Conservation (phyloP, 2,113 vertebrate genomes). For the Barnardius zonarius region DNA sequence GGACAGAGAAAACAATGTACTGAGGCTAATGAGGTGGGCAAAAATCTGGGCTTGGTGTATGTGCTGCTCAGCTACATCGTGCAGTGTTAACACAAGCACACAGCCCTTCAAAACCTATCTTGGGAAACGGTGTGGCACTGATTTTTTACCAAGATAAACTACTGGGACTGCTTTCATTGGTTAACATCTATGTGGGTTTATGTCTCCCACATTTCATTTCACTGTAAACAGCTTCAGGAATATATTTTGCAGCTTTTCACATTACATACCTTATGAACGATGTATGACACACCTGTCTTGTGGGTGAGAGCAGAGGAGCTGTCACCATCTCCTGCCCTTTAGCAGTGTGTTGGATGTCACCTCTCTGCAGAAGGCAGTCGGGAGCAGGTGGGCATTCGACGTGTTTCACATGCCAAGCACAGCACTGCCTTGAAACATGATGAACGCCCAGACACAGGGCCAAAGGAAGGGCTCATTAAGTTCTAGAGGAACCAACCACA, state of each 20-base stretch:
- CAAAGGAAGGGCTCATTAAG: not conserved
- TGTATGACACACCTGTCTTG: too few species aligned
- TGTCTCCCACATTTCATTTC: not conserved
- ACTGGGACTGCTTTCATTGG: not conserved
- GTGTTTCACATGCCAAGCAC: not conserved
- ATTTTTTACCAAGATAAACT: not conserved
- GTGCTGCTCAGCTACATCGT: not conserved
- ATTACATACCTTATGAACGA: not conserved
- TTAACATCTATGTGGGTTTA: not conserved
- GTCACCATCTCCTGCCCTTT: rapidly evolving
- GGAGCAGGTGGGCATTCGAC: not conserved
- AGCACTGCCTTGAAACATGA: not conserved
- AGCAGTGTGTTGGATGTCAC: not conserved
- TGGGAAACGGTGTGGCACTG: not conserved
- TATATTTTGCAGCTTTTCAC: not conserved
- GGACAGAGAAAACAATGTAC: not conserved
- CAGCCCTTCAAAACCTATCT: not conserved
- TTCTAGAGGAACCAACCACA: not conserved
- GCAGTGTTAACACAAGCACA: not conserved
- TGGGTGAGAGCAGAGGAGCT: not conserved
- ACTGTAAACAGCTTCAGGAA: not conserved
- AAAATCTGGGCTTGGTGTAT: not conserved
- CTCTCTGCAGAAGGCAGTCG: not conserved
- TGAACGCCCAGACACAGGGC: not conserved
- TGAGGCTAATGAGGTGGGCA: not conserved